Percentiles rank a stretch among this genome's conserved stretches.
These are phyloP conservation scores for Tetranychus urticae DNA, from an alignment of 1,140 invertebrate genomes.

Conservation along the genomic window DNA sequence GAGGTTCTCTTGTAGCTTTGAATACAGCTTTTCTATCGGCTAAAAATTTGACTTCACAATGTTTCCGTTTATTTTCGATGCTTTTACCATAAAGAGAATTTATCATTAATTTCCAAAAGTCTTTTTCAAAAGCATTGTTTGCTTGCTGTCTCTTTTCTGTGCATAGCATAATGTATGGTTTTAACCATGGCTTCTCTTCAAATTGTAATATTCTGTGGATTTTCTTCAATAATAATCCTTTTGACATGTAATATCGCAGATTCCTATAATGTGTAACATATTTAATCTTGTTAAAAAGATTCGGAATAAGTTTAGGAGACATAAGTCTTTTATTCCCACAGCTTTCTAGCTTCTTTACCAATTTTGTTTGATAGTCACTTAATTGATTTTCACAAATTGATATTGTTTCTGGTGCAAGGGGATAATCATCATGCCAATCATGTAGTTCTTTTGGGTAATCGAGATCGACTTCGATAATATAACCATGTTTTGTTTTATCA, in stretches of 20 bases:
- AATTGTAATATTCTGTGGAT: constrained; percentile 26
- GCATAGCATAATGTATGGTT: constrained; percentile 17
- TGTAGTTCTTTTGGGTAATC: background rate
- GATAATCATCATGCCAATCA: background rate
- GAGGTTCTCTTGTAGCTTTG: constrained; percentile 16
- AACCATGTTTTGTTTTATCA: background rate
- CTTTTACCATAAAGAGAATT: too few species aligned
- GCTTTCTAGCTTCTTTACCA: too few species aligned
- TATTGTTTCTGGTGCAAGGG: too few species aligned
- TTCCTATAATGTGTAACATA: background rate
- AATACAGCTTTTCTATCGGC: constrained; percentile 12
- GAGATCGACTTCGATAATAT: background rate
- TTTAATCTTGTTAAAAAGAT: background rate
- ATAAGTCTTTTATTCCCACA: background rate
- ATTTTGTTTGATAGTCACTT: too few species aligned
- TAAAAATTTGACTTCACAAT: constrained; percentile 18
- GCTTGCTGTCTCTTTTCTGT: too few species aligned
- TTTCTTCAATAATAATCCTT: constrained; percentile 24
- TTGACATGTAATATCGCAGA: constrained; percentile 21
- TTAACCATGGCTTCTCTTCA: constrained; percentile 24
- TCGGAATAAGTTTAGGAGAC: background rate
- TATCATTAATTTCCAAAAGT: too few species aligned
- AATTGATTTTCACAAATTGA: too few species aligned
- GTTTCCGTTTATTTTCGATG: too few species aligned
- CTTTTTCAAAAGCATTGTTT: too few species aligned